These are phyloP conservation scores for Buceros bicornis DNA, from an alignment of 2,797 vertebrate genomes.

Conservation along the genomic window DNA sequence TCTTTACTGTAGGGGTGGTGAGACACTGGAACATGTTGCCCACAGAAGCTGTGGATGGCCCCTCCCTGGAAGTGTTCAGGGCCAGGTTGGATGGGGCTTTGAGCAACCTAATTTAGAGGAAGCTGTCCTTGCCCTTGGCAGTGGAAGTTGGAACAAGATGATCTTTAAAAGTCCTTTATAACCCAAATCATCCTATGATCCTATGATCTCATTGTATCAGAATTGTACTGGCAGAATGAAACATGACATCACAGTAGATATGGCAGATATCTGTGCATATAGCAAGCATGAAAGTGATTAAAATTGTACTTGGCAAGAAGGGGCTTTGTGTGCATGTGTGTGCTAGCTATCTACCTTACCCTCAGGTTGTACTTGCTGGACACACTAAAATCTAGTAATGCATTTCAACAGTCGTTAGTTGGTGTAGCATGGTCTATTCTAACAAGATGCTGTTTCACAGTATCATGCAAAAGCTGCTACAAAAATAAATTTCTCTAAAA, in stretches of 20 bases:
- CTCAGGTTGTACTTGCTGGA: slow-evolving; percentile 22
- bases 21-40: background rate
- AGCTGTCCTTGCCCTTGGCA: background rate
- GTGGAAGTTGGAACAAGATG: background rate
- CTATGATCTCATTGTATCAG: background rate
- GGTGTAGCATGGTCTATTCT: slow-evolving; percentile 58
- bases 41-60: background rate
- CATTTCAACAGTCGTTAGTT: slow-evolving; percentile 3
- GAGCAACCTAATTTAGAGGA: background rate
- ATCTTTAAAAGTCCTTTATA: background rate
- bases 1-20: background rate
- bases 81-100: background rate
- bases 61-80: background rate
- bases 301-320: background rate
- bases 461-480: slow-evolving; percentile 77
- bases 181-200: background rate
- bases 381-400: slow-evolving; percentile 50
- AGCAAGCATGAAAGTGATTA: slow-evolving; percentile 21
- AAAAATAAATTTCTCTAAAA: slow-evolving; percentile 66
- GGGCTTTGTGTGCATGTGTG: background rate
- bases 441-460: slow-evolving; percentile 65
- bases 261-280: slow-evolving; percentile 40
- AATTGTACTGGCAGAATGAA: background rate
- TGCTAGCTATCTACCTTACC: background rate
- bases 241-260: background rate